Conservation (phyloP, 2,797 vertebrate genomes). For the Lagothrix lagotricha region DNA sequence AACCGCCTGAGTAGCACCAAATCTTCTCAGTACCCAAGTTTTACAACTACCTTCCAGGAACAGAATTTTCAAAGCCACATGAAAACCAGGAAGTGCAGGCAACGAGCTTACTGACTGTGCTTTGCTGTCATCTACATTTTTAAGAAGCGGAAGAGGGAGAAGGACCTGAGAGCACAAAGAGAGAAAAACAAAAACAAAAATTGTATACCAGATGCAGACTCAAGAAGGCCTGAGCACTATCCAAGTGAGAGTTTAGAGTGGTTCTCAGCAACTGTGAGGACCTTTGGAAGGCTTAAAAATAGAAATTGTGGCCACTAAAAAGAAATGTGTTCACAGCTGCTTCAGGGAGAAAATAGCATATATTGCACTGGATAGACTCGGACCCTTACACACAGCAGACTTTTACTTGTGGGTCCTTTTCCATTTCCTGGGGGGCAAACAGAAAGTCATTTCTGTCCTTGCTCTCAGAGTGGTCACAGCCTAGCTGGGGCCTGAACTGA, state of each 20-base stretch:
- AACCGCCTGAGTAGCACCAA: constrained; percentile 6
- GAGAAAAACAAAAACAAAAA: background rate
- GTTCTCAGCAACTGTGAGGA: background rate
- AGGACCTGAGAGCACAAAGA: background rate
- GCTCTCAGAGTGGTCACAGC: background rate
- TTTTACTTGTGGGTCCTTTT: background rate
- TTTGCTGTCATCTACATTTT: background rate
- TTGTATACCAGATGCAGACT: background rate
- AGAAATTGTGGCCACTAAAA: background rate
- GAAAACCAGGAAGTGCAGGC: background rate
- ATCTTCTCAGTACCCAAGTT: background rate
- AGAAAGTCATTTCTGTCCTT: background rate
- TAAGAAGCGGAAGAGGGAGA: background rate
- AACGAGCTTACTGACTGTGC: background rate
- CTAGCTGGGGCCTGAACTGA: background rate
- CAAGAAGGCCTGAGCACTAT: background rate
- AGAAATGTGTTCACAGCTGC: background rate
- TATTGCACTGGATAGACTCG: background rate
- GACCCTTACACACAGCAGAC: background rate
- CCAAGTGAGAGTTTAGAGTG: background rate
- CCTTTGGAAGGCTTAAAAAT: background rate
- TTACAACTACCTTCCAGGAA: constrained; percentile 26
- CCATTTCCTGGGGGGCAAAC: background rate
- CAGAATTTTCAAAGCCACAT: constrained; percentile 48
- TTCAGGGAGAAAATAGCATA: background rate